Evolutionary conservation across 2,113 vertebrate genomes (phyloP), one percentile per base, ranked within the genome.

Genomic region (Oceanodroma tethys): DNA sequence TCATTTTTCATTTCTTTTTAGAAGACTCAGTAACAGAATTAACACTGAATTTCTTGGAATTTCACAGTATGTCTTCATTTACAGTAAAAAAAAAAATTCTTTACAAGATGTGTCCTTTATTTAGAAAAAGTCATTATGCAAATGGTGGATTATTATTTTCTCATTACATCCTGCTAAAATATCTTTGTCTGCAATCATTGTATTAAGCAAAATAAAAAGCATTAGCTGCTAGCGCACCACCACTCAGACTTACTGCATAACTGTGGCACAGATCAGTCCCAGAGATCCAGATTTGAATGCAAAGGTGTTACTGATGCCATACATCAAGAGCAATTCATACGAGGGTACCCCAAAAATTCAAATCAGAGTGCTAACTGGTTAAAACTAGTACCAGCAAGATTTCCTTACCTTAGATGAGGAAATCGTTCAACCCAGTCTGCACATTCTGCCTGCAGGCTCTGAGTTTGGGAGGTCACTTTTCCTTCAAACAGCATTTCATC

Each of bases 401-500:
- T 42, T 55, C 42, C 67, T 71, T 97, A 98, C 99, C 99, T 99
- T 81, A 99, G 94, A 63, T 99, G 98, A 70, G 98, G 98, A 58
- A 98, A 98, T 38, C 90, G 97, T 55, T 96, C 71, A 29, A 97
- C 97, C 99, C 99, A 99, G 53, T 99, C 98, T 26, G 95, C 71
- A 95, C 99, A 99, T 92, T 99, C 99, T 14, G 79, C 91, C 94
- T 95, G 90, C 3, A 99, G 96, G 53, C 94, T 98, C 96, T 98
- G 93, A 17, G 97, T 98, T 58, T 98, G 98, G 60, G 97, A 90
- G 59, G 97, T 98, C 40, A 98, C 96, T 93, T 98, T 98, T 48
- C 98, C 98, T 97, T 99, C 99, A 95, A 99, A 99, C 50, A 99
- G 88, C 97, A 99, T 98, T 97, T 99, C 99, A 83, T 99, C 99